Percentiles rank a stretch among this genome's conserved stretches.
Conservation (phyloP, 1,140 invertebrate species). For the Drosophila arawakana region DNA sequence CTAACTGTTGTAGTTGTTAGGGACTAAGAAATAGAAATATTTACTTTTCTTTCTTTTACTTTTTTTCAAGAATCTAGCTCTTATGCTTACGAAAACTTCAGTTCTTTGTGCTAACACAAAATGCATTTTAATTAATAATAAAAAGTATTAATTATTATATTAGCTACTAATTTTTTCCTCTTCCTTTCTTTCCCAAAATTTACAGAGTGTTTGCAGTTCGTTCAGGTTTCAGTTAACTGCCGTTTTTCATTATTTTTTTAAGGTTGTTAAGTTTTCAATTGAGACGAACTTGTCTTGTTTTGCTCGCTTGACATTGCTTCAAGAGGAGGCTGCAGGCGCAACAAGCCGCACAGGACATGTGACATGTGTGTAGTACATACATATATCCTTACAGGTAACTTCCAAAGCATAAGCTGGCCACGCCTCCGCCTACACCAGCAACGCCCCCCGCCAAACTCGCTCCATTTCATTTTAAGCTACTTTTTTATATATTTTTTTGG, state of each 20-base stretch:
- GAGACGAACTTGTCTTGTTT: constrained; percentile 30
- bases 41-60: too few species aligned
- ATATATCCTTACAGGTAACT: constrained; percentile 27
- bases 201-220: not conserved
- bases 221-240: not conserved
- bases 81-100: too few species aligned
- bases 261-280: constrained; percentile 27
- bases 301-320: constrained; percentile 27
- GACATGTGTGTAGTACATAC: constrained; percentile 2
- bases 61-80: too few species aligned
- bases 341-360: constrained; percentile 41
- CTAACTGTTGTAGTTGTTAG: too few species aligned
- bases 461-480: constrained; percentile 67
- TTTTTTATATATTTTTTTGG: constrained; percentile 24
- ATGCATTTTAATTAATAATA: too few species aligned
- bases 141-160: too few species aligned
- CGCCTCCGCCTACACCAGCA: constrained; percentile 4
- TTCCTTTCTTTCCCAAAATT: not conserved
- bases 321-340: constrained; percentile 40
- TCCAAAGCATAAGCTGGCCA: constrained; percentile 34
- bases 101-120: too few species aligned
- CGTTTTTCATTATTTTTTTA: constrained; percentile 12
- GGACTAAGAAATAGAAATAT: too few species aligned
- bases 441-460: constrained; percentile 9
- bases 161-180: too few species aligned